A percentile compares a stretch with the other conserved stretches of the same genome.
Conservation (phyloP, 1,140 invertebrate species). For the Leptinotarsa lineolata region DNA sequence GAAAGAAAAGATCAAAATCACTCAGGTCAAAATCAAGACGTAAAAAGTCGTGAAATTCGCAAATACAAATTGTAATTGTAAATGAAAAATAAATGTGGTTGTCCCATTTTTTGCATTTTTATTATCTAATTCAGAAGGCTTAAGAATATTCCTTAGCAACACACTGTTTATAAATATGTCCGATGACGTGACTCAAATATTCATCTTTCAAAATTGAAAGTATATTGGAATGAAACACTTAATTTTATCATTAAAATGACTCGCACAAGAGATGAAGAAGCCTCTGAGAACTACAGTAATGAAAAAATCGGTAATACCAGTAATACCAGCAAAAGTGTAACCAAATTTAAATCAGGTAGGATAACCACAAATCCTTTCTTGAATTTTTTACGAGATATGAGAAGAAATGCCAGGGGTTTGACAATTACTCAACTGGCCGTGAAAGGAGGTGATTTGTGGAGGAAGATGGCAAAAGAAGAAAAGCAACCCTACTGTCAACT, state of each 20-base stretch:
- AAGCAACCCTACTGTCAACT: slow-evolving; percentile 25
- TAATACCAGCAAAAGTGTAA: background rate
- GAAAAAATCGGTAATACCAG: background rate
- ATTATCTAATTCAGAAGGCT: too few relatives aligned
- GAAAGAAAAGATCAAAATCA: background rate
- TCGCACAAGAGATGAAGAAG: background rate
- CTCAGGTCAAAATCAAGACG: background rate
- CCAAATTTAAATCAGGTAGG: slow-evolving; percentile 2
- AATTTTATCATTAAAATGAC: background rate
- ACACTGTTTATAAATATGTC: background rate
- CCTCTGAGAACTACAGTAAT: background rate
- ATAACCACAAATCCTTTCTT: slow-evolving; percentile 30
- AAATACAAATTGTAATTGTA: background rate
- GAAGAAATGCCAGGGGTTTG: slow-evolving; percentile 19
- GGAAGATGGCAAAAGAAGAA: slow-evolving; percentile 25
- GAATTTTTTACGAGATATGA: slow-evolving; percentile 31
- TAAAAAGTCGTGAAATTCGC: background rate
- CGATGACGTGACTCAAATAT: background rate
- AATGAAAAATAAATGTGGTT: background rate
- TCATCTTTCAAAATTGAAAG: background rate
- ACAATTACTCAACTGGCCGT: slow-evolving; percentile 1
- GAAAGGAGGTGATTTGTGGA: slow-evolving; percentile 28
- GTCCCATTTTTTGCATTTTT: background rate
- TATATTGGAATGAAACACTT: background rate
- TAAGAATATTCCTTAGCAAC: background rate